Conservation (phyloP, 2,888 invertebrate genomes). For the Lathronympha strigana region DNA sequence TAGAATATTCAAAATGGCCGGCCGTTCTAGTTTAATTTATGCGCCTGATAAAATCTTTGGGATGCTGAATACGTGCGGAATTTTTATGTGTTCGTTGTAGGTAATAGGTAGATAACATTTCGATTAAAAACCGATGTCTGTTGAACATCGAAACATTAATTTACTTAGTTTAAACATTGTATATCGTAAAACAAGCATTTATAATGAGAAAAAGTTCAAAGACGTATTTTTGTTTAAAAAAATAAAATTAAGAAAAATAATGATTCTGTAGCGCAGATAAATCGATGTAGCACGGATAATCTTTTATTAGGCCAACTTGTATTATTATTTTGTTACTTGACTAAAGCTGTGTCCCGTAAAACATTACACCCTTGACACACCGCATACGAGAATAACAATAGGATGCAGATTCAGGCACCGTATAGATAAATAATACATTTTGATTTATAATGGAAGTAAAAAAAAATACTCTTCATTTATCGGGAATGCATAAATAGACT, state of each 20-base stretch:
- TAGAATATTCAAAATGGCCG: slow-evolving; percentile 81
- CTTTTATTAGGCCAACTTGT: slow-evolving; percentile 30
- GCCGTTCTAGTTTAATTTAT: slow-evolving; percentile 64
- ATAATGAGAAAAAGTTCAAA: background rate
- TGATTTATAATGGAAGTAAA: slow-evolving; percentile 83
- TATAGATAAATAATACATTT: slow-evolving; percentile 85
- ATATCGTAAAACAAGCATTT: no score
- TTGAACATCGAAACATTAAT: no score
- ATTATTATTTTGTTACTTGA: slow-evolving; percentile 40
- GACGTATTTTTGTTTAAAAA: no score
- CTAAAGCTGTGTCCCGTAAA: slow-evolving; percentile 68
- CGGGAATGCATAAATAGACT: slow-evolving; percentile 83
- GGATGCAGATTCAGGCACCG: slow-evolving; percentile 83
- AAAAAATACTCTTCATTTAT: slow-evolving; percentile 83
- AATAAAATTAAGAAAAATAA: no score
- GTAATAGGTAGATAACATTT: slow-evolving; percentile 10
- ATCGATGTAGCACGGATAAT: slow-evolving; percentile 15
- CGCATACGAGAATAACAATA: slow-evolving; percentile 81
- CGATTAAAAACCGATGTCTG: background rate
- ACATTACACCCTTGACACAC: slow-evolving; percentile 83
- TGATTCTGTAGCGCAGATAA: no score
- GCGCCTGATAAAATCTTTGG: slow-evolving; percentile 66
- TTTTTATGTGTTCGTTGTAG: slow-evolving; percentile 34
- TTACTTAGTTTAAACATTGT: no score
- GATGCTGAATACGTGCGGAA: slow-evolving; percentile 40